Percentiles rank a stretch among this genome's conserved stretches.
These are phyloP conservation scores for Bombus waltoni DNA, from an alignment of 1,140 invertebrate species.

Conservation along the genomic window DNA sequence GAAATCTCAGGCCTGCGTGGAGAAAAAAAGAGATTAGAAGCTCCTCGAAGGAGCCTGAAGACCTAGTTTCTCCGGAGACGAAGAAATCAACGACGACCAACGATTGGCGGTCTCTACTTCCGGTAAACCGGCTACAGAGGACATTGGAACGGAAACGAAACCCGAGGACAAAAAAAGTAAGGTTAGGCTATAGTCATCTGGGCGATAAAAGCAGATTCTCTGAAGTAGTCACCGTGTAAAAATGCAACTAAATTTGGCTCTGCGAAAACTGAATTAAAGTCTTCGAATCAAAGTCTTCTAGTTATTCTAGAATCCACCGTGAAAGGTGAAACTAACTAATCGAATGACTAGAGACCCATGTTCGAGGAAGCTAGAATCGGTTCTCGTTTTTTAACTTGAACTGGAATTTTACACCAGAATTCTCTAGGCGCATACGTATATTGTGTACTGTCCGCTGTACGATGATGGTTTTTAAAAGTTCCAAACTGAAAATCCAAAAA, in stretches of 20 bases:
- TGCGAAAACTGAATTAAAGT: not conserved
- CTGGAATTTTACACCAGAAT: no score
- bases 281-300: not conserved
- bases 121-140: constrained; percentile 56
- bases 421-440: no score
- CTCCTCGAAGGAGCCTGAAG: constrained; percentile 36
- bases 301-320: not conserved
- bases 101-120: constrained; percentile 57
- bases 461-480: no score
- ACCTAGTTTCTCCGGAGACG: constrained; percentile 35
- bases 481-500: not conserved
- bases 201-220: constrained; percentile 91
- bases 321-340: not conserved
- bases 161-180: constrained; percentile 58
- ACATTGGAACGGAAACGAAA: constrained; percentile 77
- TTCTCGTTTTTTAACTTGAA: not conserved
- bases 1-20: constrained; percentile 47
- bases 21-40: constrained; percentile 53
- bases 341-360: no score
- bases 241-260: not conserved
- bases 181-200: constrained; percentile 86
- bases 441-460: no score
- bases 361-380: not conserved
- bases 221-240: constrained; percentile 90
- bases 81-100: constrained; percentile 34